Evolutionary conservation across 2,888 invertebrate genomes (phyloP), one percentile per base, ranked within the genome.

Genomic region (Eumacrocentrus americanus): DNA sequence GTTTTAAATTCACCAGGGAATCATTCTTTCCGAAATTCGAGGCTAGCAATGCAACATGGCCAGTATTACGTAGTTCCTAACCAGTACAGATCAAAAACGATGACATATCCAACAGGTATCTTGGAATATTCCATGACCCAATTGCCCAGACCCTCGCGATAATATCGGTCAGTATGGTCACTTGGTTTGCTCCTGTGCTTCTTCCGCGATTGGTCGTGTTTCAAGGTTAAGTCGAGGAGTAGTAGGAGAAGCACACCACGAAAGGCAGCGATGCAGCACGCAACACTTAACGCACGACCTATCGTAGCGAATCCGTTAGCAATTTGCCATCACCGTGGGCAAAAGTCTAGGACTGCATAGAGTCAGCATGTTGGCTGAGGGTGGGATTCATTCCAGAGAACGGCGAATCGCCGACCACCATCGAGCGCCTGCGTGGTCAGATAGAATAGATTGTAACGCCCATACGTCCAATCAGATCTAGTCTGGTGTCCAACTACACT

Each of bases 361-460:
- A 54, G 7, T 44, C 42, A 44, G 54, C 14, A 29, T 4, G 12
- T 34, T 54, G 12, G 44, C 16, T 42, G 25, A 54, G 29, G 54
- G 54, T 53, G 53, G 44, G 44, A 20, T 44, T 25, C 44, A 11
- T 23, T 44, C 12, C 20, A 14, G n/a, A 25, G 16, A 14, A 9
- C 34, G 20, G 34, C 54, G 54, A 54, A 54, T 54, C 54, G 18
- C n/a, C 11, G 18, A 16, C 18, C 18, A 54, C 42, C 12, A 34
- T 16, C 14, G n/a, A n/a, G 54, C 54, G 54, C 54, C 44, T 54
- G 54, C 54, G 54, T 54, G 18, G 14, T 50, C 6, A 12, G 16
- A 23, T 25, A 16, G 9, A 29, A 22, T 29, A 34, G 18, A 47
- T 34, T 44, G 54, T 34, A 11, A 16, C 54, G 54, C 54, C 54